Evolutionary conservation across 2,888 invertebrate species (phyloP).

Genomic region (Dendrolimus houi): DNA sequence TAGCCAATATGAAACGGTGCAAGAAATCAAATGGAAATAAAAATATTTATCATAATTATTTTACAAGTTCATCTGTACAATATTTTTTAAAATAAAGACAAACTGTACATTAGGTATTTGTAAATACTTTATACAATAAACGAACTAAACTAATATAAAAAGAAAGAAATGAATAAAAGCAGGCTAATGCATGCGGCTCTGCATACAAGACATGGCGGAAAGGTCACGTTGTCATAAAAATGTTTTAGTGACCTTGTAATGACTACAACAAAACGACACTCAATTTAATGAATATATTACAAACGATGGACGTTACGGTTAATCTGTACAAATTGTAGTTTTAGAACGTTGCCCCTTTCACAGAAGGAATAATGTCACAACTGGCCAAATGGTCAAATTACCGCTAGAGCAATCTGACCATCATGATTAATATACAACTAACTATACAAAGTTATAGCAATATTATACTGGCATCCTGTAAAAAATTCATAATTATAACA

Average conservation of each 20-base stretch:
- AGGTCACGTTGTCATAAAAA: conserved; percentile 82
- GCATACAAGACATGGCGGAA: conserved; percentile 80
- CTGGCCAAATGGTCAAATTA: conserved; percentile 76
- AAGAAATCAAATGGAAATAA: conserved; percentile 81
- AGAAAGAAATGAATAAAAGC: conserved; percentile 79
- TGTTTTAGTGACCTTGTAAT: conserved; percentile 72
- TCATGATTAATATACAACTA: conserved; percentile 53
- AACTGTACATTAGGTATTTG: conserved; percentile 67
- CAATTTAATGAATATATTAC: conserved; percentile 77
- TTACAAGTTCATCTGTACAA: conserved; percentile 73
- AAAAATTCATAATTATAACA: conserved; percentile 68
- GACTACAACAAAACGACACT: conserved; percentile 82
- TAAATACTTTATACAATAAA: conserved; percentile 70
- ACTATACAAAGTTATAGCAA: conserved; percentile 47
- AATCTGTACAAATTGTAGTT: conserved; percentile 68
- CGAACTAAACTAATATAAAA: conserved; percentile 74
- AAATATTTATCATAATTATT: conserved; percentile 68
- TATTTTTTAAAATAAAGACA: conserved; percentile 52
- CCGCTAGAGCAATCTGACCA: conserved; percentile 65
- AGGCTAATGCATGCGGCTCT: conserved; percentile 83
- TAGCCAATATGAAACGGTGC: conserved; percentile 82
- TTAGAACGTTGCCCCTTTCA: conserved; percentile 90
- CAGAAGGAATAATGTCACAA: conserved; percentile 91
- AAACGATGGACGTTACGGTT: conserved; percentile 74
- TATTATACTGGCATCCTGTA: conserved; percentile 67